phyloP scores from a whole-genome alignment of 2,113 vertebrate species.

The Vidua macroura region DNA sequence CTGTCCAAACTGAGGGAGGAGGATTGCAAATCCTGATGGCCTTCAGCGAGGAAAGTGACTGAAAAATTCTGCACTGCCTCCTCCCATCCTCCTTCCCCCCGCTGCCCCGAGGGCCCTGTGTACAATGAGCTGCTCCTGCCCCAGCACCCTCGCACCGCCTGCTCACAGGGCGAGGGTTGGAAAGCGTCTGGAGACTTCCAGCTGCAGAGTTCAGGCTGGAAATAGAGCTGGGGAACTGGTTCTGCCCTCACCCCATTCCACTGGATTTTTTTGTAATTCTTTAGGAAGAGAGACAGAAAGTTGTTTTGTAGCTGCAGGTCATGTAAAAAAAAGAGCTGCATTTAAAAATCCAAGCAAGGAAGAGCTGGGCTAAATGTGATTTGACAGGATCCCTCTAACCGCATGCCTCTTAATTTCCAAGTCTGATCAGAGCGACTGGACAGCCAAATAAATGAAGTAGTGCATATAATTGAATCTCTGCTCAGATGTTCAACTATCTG shows the following conservation, averaged over 20 bases:
- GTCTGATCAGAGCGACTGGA: constrained; percentile 44
- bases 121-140: neutral
- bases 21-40: constrained; percentile 39
- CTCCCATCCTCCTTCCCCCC: neutral
- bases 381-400: constrained; percentile 48
- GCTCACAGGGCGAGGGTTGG: neutral
- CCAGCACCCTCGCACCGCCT: neutral
- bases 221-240: neutral
- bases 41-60: neutral
- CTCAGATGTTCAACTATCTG: neutral
- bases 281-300: constrained; percentile 14
- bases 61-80: neutral
- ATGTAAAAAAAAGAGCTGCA: constrained; percentile 27
- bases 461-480: constrained; percentile 42
- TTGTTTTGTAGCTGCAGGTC: constrained; percentile 48
- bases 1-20: neutral
- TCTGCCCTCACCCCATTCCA: neutral
- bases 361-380: constrained; percentile 24
- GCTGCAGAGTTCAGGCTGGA: constrained; percentile 7
- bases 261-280: neutral
- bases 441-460: constrained; percentile 51
- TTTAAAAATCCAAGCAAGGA: neutral
- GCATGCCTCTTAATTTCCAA: constrained; percentile 53
- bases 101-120: neutral
- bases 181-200: neutral